Base-by-base conservation (phyloP, 2,888 invertebrate genomes). In the Gryllus longicercus region DNA sequence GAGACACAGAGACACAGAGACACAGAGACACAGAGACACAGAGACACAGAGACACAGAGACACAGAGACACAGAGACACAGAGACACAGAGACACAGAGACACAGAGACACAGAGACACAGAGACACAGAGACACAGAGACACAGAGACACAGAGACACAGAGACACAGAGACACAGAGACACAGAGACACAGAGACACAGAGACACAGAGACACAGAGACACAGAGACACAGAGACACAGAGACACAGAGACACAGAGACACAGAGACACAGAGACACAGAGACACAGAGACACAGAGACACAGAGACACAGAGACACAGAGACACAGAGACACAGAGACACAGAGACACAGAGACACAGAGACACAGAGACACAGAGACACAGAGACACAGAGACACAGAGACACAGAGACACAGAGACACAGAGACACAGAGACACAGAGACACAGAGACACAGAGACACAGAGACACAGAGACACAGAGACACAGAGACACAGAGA, bases 21-120 rank as follows among this genome's bases (percentile, higher is more conserved):
- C 11, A 76, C 25, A 76, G 18, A 76, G 49, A 76, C 11, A 76
- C 25, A 76, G 25, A 76, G 76, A 76, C 38, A 76, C 25, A 76
- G 76, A 76, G 76, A 76, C 25, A 38, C 51, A 51, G 76, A 76
- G 76, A 76, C 25, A 76, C 25, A 76, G 76, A 76, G 49, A 76
- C 25, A 76, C 11, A 76, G 38, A 76, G 11, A 76, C 25, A 76
- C 38, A 76, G 38, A 76, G 25, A 76, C 21, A 76, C 25, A 76
- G 76, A 76, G 76, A 76, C 76, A 76, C 25, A 76, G 11, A 76
- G 76, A 76, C 38, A 76, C 25, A 38, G 25, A 76, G 23, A 76
- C 8, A 76, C 11, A 38, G 14, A 76, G 76, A 76, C 25, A 76
- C 25, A 76, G 25, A 76, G 76, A 76, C 25, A 76, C 11, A 25